Evolutionary conservation across 2,797 vertebrate species (phyloP).

Genomic region (Catostomus latipinnis): DNA sequence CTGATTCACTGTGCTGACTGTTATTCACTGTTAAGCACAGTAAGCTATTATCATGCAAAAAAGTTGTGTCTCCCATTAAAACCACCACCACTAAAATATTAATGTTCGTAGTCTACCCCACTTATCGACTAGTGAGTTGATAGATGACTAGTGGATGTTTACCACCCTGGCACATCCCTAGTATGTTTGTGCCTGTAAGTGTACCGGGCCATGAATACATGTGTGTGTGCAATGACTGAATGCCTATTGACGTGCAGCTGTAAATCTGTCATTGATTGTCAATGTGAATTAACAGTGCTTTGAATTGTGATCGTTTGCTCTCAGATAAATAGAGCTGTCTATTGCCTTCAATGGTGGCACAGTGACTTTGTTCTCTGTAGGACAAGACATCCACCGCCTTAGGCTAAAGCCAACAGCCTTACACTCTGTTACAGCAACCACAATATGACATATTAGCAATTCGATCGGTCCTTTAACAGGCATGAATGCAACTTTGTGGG

Average conservation of each 20-base stretch:
- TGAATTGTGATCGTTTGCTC: conserved; percentile 33
- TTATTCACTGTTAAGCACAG: too few species aligned
- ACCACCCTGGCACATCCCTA: neutral
- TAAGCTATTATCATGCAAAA: too few species aligned
- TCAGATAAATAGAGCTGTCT: conserved; percentile 39
- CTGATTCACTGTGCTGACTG: too few species aligned
- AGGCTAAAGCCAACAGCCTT: conserved; percentile 29
- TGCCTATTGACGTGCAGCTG: conserved; percentile 6
- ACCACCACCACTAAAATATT: too few species aligned
- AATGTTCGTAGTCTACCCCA: too few species aligned
- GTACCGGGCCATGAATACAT: neutral
- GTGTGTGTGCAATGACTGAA: neutral
- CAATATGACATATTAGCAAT: conserved; percentile 27
- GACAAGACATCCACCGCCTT: conserved; percentile 31
- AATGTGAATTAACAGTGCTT: conserved; percentile 29
- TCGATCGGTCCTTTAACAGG: conserved; percentile 41
- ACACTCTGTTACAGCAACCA: conserved; percentile 37
- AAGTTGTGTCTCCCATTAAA: too few species aligned
- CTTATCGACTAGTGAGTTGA: too few species aligned
- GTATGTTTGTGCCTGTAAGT: conserved; percentile 17
- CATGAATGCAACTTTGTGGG: conserved; percentile 54
- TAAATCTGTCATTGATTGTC: conserved; percentile 41
- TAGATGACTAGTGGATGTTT: too few species aligned
- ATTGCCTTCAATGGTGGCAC: conserved; percentile 37
- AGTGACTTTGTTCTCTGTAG: conserved; percentile 38